These are phyloP conservation scores for Leptestheria dahalacensis DNA, from an alignment of 1,140 invertebrate genomes.

Conservation along the genomic window DNA sequence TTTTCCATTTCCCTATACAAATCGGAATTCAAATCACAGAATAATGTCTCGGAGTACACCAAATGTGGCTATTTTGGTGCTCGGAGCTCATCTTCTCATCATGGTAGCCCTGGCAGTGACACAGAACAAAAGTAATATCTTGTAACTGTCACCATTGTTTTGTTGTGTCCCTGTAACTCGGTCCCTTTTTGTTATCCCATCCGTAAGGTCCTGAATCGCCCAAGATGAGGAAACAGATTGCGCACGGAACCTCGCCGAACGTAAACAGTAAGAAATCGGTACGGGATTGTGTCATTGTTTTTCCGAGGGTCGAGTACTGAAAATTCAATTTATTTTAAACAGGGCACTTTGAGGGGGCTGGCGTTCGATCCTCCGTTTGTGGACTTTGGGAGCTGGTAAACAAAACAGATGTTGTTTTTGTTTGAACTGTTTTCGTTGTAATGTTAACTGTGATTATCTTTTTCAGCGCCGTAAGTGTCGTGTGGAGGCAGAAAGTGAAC, in stretches of 20 bases:
- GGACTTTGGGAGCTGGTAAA: conserved; percentile 51
- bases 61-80: neutral
- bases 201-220: neutral
- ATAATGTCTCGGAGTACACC: neutral
- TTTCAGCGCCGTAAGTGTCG: conserved; percentile 11
- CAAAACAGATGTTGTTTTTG: conserved; percentile 15
- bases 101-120: neutral
- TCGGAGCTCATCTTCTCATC: neutral
- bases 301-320: neutral
- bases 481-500: conserved; percentile 15
- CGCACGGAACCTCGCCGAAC: neutral
- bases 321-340: neutral
- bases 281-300: neutral
- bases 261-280: neutral
- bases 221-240: neutral
- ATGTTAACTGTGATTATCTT: conserved; percentile 6
- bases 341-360: neutral
- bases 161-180: neutral
- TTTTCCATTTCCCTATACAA: no score
- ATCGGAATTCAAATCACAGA: neutral
- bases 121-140: neutral
- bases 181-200: no score
- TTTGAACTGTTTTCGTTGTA: neutral
- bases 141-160: neutral
- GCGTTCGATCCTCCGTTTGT: conserved; percentile 42